Evolutionary conservation across 1,140 invertebrate species (phyloP).

Genomic region (Brachionus asplanchnoidis): DNA sequence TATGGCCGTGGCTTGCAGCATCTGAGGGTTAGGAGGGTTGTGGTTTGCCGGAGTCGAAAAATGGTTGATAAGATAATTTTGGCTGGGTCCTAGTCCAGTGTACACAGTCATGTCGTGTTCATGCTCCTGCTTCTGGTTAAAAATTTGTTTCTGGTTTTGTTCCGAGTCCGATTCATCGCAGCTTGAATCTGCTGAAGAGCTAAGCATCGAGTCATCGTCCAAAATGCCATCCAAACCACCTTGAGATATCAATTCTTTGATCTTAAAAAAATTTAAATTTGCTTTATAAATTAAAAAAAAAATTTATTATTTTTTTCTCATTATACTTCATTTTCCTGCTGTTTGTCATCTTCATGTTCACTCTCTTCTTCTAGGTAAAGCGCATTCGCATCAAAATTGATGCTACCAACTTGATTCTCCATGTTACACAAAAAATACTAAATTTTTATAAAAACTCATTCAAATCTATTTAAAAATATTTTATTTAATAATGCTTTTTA

Average conservation of each 20-base stretch:
- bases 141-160: neutral
- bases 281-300: neutral
- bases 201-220: constrained; percentile 33
- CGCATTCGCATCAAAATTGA: constrained; percentile 34
- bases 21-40: neutral
- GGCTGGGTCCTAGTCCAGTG: neutral
- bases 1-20: constrained; percentile 20
- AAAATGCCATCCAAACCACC: constrained; percentile 35
- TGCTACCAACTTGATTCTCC: constrained; percentile 41
- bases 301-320: neutral
- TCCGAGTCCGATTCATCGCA: constrained; percentile 6
- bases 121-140: neutral
- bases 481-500: neutral
- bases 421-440: neutral
- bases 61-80: constrained; percentile 14
- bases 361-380: constrained; percentile 35
- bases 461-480: neutral
- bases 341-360: constrained; percentile 35
- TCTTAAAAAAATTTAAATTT: neutral
- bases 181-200: constrained; percentile 40
- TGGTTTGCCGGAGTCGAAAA: constrained; percentile 33
- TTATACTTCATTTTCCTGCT: constrained; percentile 37
- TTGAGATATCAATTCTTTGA: constrained; percentile 35
- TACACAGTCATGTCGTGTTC: neutral
- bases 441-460: constrained; percentile 32